phyloP scores from a whole-genome alignment of 2,888 invertebrate genomes.

The Dryadula phaetusa region DNA sequence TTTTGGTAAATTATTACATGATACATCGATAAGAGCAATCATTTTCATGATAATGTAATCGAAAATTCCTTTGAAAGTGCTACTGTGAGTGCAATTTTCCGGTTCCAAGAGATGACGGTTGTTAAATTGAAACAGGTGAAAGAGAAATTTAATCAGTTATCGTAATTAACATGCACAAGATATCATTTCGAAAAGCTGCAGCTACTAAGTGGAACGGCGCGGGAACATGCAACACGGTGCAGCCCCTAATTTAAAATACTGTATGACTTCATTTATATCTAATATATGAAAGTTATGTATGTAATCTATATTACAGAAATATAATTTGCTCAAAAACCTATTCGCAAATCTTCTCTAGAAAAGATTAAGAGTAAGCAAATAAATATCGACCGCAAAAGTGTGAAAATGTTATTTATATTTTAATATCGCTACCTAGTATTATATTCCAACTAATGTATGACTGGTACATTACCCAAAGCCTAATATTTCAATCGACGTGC shows the following conservation, averaged over 20 bases:
- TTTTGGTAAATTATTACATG: background rate
- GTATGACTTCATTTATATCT: slow-evolving; percentile 23
- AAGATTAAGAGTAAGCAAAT: background rate
- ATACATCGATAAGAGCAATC: slow-evolving; percentile 7
- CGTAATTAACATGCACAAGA: slow-evolving; percentile 51
- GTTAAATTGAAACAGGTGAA: slow-evolving; percentile 49
- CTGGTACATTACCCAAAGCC: slow-evolving; percentile 33
- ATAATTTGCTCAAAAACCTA: too few species aligned
- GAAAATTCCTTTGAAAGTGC: slow-evolving; percentile 29
- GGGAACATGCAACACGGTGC: slow-evolving; percentile 52
- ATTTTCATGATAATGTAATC: slow-evolving; percentile 8
- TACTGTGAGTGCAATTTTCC: slow-evolving; percentile 32
- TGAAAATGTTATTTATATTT: background rate
- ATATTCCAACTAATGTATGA: slow-evolving; percentile 5
- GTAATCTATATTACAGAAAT: too few species aligned
- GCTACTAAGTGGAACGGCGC: slow-evolving; percentile 50
- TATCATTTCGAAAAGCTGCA: slow-evolving; percentile 54
- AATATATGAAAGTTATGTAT: background rate
- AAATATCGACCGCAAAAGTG: background rate
- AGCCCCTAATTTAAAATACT: slow-evolving; percentile 41
- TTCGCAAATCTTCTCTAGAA: background rate
- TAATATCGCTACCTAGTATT: background rate
- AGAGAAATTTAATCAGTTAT: slow-evolving; percentile 48
- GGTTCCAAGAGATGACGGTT: slow-evolving; percentile 35
- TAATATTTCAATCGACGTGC: slow-evolving; percentile 47